Conservation (phyloP, 2,888 invertebrate genomes). For the Adineta ricciae region DNA sequence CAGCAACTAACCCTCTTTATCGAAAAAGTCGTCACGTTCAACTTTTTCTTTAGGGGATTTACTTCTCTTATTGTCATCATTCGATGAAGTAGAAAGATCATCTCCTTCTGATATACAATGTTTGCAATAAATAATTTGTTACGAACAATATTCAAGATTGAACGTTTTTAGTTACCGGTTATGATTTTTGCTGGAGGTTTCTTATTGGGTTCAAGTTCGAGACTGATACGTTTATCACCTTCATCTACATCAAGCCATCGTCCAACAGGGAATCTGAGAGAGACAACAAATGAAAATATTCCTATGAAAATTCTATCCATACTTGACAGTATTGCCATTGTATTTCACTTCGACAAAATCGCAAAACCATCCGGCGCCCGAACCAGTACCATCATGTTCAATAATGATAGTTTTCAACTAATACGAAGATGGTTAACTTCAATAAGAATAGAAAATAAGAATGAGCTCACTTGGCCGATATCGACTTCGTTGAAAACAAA, state of each 20-base stretch:
- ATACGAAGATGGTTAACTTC: not conserved
- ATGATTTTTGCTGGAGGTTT: not conserved
- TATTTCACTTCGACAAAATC: conserved; percentile 7
- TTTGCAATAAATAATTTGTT: not conserved
- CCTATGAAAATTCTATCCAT: not conserved
- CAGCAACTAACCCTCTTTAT: not conserved
- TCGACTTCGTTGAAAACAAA: conserved; percentile 16
- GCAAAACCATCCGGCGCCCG: not conserved
- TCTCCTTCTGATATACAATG: not conserved
- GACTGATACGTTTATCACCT: not conserved
- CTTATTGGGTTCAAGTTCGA: conserved; percentile 6
- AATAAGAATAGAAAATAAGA: no score
- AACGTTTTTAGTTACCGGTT: not conserved
- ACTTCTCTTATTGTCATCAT: not conserved
- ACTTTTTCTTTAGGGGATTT: not conserved
- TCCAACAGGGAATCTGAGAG: not conserved
- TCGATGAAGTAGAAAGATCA: not conserved
- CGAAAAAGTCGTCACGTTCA: not conserved
- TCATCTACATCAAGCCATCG: conserved; percentile 3
- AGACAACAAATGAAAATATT: no score
- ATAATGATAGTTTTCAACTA: not conserved
- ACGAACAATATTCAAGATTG: not conserved
- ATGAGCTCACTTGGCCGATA: not conserved
- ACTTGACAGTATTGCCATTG: not conserved
- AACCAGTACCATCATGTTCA: not conserved